Conservation (phyloP, 2,113 vertebrate genomes). For the Archilochus colubris region DNA sequence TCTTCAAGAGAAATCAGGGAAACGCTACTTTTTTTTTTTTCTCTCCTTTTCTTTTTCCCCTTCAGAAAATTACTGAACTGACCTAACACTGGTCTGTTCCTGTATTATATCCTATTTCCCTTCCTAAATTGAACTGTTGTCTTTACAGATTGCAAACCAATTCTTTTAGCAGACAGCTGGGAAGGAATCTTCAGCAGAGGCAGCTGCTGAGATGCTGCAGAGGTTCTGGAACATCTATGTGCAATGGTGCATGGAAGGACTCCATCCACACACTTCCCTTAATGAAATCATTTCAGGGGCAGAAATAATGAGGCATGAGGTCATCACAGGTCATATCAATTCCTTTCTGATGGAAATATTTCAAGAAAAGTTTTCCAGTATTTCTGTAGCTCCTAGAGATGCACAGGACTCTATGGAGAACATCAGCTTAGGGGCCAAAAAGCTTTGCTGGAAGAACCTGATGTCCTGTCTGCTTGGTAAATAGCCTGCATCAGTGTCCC, state of each 20-base stretch:
- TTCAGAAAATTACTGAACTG: background rate
- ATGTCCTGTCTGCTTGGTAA: background rate
- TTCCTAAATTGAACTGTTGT: background rate
- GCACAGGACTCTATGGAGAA: background rate
- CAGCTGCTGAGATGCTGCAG: background rate
- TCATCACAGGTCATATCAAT: background rate
- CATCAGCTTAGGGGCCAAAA: background rate
- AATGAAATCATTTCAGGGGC: background rate
- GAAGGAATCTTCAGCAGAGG: background rate
- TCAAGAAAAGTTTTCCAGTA: background rate
- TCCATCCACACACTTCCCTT: background rate
- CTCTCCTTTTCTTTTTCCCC: no score
- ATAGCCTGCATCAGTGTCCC: background rate
- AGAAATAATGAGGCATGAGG: background rate
- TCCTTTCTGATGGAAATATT: background rate
- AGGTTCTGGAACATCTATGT: background rate
- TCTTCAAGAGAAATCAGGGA: background rate
- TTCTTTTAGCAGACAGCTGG: background rate
- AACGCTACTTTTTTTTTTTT: accelerated
- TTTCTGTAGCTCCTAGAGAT: background rate
- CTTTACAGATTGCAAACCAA: background rate
- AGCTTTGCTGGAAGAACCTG: background rate
- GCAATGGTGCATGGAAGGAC: background rate
- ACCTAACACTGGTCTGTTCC: background rate
- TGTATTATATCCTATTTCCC: background rate